These are phyloP conservation scores for Drosophila merina DNA, from an alignment of 2,888 invertebrate genomes.

Conservation along the genomic window DNA sequence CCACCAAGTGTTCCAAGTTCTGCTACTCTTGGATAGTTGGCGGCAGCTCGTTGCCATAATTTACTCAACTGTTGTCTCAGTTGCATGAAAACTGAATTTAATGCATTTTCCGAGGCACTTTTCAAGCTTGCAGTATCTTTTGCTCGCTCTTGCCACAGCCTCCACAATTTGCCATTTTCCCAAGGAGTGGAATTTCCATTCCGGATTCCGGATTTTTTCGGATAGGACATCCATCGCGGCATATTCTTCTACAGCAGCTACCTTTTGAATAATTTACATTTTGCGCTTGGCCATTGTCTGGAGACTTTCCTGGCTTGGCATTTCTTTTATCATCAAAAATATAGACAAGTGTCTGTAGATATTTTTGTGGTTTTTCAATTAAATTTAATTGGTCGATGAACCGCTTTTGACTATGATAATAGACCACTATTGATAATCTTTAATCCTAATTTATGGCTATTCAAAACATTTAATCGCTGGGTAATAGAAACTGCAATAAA, in stretches of 20 bases:
- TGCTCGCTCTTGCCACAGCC: constrained; percentile 1
- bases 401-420: constrained; percentile 19
- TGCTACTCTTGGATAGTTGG: constrained; percentile 37
- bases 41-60: constrained; percentile 67
- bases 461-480: neutral
- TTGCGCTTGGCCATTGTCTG: constrained; percentile 59
- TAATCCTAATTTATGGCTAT: neutral
- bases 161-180: constrained; percentile 1
- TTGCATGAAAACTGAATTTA: constrained; percentile 75
- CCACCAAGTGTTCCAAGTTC: constrained; percentile 9
- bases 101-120: constrained; percentile 71
- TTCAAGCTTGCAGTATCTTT: constrained; percentile 41
- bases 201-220: constrained; percentile 53
- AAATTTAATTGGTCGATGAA: constrained; percentile 34
- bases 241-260: constrained; percentile 58
- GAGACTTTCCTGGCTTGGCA: constrained; percentile 49
- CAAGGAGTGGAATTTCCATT: constrained; percentile 55
- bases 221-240: constrained; percentile 73
- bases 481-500: neutral
- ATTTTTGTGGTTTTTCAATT: constrained; percentile 18
- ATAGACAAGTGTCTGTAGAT: constrained; percentile 11
- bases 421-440: neutral
- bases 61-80: constrained; percentile 77
- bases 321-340: neutral
- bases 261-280: constrained; percentile 75